Conservation (phyloP, 1,140 invertebrate species). For the Drosophila fuyamai region DNA sequence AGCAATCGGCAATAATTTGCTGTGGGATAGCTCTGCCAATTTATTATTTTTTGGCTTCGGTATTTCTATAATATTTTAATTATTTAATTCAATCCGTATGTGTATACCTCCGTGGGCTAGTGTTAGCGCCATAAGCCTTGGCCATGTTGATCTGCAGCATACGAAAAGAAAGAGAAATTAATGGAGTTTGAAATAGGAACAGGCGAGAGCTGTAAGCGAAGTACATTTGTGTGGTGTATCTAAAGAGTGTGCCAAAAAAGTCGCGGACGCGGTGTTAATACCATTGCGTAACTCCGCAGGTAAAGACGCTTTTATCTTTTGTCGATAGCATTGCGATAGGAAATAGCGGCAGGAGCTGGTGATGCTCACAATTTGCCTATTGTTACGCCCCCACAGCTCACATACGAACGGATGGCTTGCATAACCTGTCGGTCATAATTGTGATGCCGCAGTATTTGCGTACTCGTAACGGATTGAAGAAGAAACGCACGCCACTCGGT, state of each 20-base stretch:
- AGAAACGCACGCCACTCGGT: slow-evolving; percentile 48
- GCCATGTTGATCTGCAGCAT: slow-evolving; percentile 59
- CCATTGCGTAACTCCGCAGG: slow-evolving; percentile 45
- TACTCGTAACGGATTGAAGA: slow-evolving; percentile 17
- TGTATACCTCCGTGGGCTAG: slow-evolving; percentile 17
- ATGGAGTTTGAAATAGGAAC: slow-evolving; percentile 41
- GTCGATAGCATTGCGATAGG: slow-evolving; percentile 29
- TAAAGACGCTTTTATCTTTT: slow-evolving; percentile 4
- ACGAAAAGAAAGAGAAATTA: slow-evolving; percentile 66
- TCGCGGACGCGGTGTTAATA: slow-evolving; percentile 33
- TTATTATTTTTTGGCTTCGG: slow-evolving; percentile 18
- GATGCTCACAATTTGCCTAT: slow-evolving; percentile 9
- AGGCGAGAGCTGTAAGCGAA: slow-evolving; percentile 20
- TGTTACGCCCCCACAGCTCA: slow-evolving; percentile 11
- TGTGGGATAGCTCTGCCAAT: slow-evolving; percentile 21
- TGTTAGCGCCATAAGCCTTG: slow-evolving; percentile 59
- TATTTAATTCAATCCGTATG: slow-evolving; percentile 56
- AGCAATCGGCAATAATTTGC: slow-evolving; percentile 23
- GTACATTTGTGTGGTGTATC: slow-evolving; percentile 20
- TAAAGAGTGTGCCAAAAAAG: slow-evolving; percentile 35
- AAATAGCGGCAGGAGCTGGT: slow-evolving; percentile 17
- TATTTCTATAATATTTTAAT: slow-evolving; percentile 61
- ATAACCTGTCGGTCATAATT: slow-evolving; percentile 26
- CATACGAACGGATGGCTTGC: slow-evolving; percentile 21
- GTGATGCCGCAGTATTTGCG: slow-evolving; percentile 23